Evolutionary conservation across 30 jellyfish, hydroid and myxozoan genomes (phyloP), one percentile per base, ranked within the genome.

Genomic region (Aurelia aurita): DNA sequence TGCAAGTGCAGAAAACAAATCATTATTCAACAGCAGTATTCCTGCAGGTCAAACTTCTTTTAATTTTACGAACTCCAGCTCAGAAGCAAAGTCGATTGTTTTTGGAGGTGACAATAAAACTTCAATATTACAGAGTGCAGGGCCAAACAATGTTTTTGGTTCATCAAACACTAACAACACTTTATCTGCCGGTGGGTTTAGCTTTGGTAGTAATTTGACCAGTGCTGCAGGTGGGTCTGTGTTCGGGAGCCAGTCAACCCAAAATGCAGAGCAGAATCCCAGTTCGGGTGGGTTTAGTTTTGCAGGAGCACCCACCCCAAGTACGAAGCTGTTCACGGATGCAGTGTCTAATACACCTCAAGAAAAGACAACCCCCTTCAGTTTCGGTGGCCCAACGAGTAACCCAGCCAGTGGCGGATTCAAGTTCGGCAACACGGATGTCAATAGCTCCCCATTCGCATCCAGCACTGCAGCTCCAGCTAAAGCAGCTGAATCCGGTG

Each of bases 311-410:
- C 47, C 84, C 9, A 12, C 83, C 10, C 43, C 91, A 29, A 46
- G 58, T 22, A 22, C 77, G 2, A 35, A 51, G 15, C 54, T 54
- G 20, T 74, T 54, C 53, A 49, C 69, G 35, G 74, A 74, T 15
- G 64, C 77, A 4, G 90, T 43, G 49, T 39, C 80, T 14, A 59
- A 59, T 47, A 21, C 77, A 7, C 22, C 59, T 1, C 59, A 21
- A 0, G 77, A 76, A 18, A 47, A 69, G 19, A 78, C 85, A 0
- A 82, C 58, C 57, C 80, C 91, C 15, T 82, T 82, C 79, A 43
- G 69, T 21, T 82, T 82, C 35, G 27, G 39, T 18, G 76, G 69
- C 14, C 51, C 83, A 31, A 14, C 65, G 15, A 62, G 54, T 18
- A 75, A 32, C 65, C 77, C 21, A 57, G 77, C 64, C 54, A 57